Evolutionary conservation across 2,888 invertebrate species (phyloP), one percentile per base, ranked within the genome.

Genomic region (Boloria selene): DNA sequence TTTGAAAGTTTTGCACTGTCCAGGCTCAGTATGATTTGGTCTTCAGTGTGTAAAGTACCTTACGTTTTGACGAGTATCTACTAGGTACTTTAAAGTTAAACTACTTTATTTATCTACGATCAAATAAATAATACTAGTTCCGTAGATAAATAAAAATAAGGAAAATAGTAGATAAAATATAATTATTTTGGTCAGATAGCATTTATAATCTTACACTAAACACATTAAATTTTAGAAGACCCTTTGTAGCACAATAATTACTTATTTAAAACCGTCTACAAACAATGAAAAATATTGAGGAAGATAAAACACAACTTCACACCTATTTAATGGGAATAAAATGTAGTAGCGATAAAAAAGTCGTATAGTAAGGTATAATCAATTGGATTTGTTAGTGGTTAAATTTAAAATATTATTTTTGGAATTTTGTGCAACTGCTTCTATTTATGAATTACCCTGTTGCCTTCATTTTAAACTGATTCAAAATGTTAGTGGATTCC

Each of bases 381-480:
- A 16, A 49, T n/a, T 26, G 2, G 3, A 17, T 31, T 14, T 1
- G 50, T 51, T 17, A 56, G 17, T 50, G 1, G 16, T 14, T 50
- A 22, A 55, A 18, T 22, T 22, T 31, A 45, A 58, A 63, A 63
- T 14, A n/a, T 49, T 49, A n/a, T 16, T 53, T 62, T 18, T 31
- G 14, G 51, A 53, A 38, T 56, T 61, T 61, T 64, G 53, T 63
- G 62, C 65, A 58, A 67, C 54, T 52, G 16, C 22, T 26, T 49
- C 13, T 51, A 51, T 26, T 61, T 65, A 49, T 60, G 58, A 61
- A 55, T 70, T 73, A 73, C 74, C 74, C 74, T 73, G 74, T 74
- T 54, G 68, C 71, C 72, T 70, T 64, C 61, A 47, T 16, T 50
- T 56, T 17, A 55, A 64, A 47, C 38, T 49, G 22, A 59, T 49